phyloP scores from a whole-genome alignment of 2,797 vertebrate genomes.

The Pampus argenteus region DNA sequence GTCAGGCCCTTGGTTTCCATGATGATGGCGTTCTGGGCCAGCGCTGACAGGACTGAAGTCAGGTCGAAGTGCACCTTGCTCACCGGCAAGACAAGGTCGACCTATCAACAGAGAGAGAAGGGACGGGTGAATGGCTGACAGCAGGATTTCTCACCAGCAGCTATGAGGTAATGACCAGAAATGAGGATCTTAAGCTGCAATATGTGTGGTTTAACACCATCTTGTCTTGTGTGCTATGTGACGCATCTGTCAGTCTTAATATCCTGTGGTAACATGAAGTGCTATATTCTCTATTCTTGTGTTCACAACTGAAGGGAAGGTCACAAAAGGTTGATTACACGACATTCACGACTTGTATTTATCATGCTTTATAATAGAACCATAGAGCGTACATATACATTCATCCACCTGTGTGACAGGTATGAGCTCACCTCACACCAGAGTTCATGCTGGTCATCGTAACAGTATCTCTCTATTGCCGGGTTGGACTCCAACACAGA shows the following conservation, averaged over 20 bases:
- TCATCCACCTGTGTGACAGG: neutral
- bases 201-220: neutral
- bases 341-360: no score
- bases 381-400: no score
- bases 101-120: conserved; percentile 69
- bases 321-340: no score
- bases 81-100: conserved; percentile 88
- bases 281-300: no score
- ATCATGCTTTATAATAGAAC: no score
- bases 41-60: conserved; percentile 85
- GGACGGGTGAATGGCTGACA: no score
- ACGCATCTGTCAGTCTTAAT: no score
- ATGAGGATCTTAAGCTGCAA: no score
- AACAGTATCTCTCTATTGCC: conserved; percentile 87
- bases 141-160: no score
- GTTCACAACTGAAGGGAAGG: no score
- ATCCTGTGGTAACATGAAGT: no score
- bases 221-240: no score
- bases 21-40: conserved; percentile 87
- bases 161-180: neutral
- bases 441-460: conserved; percentile 85
- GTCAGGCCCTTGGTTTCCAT: conserved; percentile 92
- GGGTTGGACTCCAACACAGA: conserved; percentile 82
- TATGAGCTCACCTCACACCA: conserved; percentile 92
- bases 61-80: conserved; percentile 93